Base-by-base conservation (phyloP, 2,888 invertebrate genomes). In the Scaptomyza flava region DNA sequence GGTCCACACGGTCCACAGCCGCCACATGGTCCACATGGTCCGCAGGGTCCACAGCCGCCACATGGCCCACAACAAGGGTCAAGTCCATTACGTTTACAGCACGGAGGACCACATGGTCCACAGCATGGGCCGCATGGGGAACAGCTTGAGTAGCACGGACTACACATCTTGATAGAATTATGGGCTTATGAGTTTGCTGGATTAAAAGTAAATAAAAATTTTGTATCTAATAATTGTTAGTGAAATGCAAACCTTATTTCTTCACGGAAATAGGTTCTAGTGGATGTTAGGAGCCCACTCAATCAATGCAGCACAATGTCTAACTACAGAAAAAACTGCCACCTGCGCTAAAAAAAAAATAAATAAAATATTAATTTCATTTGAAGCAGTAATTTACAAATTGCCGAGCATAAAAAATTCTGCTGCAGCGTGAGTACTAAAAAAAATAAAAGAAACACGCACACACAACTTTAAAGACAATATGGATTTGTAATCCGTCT, bases 111-210 rank as follows among this genome's bases (percentile, higher is more conserved):
- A 30, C 66, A 72, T 2, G 60, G 57, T 3, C 46, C 61, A 7
- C 72, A 66, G 0, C 57, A 33, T 2, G 59, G 33, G 1, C 57
- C 41, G 33, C 17, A 17, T 17, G 17, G 17, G 17, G 17, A 17
- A 17, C 51, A 56, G 59, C 77, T 70, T 2, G 72, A 48, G 53
- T 59, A 50, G 33, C 17, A 17, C 1, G 17, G 17, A 17, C 17
- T 17, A 17, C 79, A 80, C 72, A 80, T 77, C 45, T 53, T 80
- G 52, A 42, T 30, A 3, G 38, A 14, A 38, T 38, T 2, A 38
- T 41, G 9, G 17, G 4, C 14, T 2, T 9, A 5, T 3, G 8
- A 11, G 12, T 5, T 33, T 17, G 31, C n/a, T 14, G 11, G 23
- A n/a, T 34, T 12, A 30, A 14, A 12, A 20, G 9, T 1, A 11